A percentile compares a stretch with the other conserved stretches of the same genome.
Conservation (phyloP, 2,113 vertebrate genomes). For the Monopterus albus region DNA sequence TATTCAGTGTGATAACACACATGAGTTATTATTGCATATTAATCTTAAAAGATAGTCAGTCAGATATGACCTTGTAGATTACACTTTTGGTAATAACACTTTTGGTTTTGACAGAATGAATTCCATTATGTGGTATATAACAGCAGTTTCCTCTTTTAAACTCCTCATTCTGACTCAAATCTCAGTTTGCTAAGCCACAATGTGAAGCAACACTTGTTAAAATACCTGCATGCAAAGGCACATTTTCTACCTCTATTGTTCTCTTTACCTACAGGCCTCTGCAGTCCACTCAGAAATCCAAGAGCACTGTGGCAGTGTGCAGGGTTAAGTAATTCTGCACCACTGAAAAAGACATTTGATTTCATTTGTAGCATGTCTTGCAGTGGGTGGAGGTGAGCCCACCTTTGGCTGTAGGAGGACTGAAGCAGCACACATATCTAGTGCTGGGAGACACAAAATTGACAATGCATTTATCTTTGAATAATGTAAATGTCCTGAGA, state of each 20-base stretch:
- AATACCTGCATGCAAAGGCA: neutral
- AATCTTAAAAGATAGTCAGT: neutral
- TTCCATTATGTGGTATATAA: too few relatives aligned
- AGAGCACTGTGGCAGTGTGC: constrained; percentile 56
- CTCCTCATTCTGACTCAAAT: neutral
- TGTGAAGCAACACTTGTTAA: neutral
- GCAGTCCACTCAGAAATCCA: constrained; percentile 60
- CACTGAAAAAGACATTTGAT: constrained; percentile 85
- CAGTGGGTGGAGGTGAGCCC: constrained; percentile 81
- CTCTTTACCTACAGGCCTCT: constrained; percentile 51
- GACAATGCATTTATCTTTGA: constrained; percentile 90
- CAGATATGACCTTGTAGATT: neutral
- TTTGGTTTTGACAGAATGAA: too few relatives aligned
- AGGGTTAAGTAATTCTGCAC: constrained; percentile 84
- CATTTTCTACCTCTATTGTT: constrained; percentile 47
- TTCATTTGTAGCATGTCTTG: constrained; percentile 85
- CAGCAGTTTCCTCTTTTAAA: neutral
- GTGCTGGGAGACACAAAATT: constrained; percentile 86
- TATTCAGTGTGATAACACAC: too few relatives aligned
- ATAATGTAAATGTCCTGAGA: constrained; percentile 89
- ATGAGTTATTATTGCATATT: neutral
- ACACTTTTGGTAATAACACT: neutral
- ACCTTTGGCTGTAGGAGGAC: constrained; percentile 84
- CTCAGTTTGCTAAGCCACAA: neutral
- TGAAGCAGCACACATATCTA: constrained; percentile 83